Base-by-base conservation (phyloP, 1,140 invertebrate genomes). In the Papilio helenus region DNA sequence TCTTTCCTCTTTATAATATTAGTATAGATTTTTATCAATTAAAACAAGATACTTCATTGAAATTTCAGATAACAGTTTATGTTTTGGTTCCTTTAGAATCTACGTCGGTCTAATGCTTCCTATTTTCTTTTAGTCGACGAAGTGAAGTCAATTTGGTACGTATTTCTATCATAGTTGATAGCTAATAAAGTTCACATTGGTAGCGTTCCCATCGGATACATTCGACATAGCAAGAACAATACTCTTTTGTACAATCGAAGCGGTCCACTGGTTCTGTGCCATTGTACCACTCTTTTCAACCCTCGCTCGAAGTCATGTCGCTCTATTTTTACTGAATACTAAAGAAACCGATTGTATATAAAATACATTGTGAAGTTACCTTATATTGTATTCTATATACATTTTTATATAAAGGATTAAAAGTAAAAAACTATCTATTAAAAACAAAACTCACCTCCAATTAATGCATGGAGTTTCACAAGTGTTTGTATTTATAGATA, bases 181-280 rank as follows among this genome's bases (percentile, higher is more conserved):
- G 80, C 61, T 85, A 85, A 85, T 87, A 88, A 90, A 88, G 84
- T 88, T 85, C 80, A 79, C 72, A 85, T 88, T 79, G 74, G 83
- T 87, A 77, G 55, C 85, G 82, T 85, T 86, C 82, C 82, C 82
- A 80, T 81, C 83, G 89, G 87, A 92, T 91, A 90, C 91, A 89
- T 92, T 90, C 85, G 91, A 91, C 86, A 86, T 87, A 83, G 83
- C 87, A 91, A 88, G 90, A 92, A 92, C 91, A 92, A 92, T 91
- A 82, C 82, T 87, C 89, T 89, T 90, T 91, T 92, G 90, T 90
- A 72, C 80, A 81, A 83, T 83, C 79, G 84, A 78, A 83, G 80
- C 86, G 87, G 84, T 84, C 84, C 82, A 82, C 83, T 84, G 84
- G 82, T 51, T 82, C 72, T 58, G 68, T 74, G 81, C 79, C 81